A percentile compares a stretch with the other conserved stretches of the same genome.
These are phyloP conservation scores for Bostrychus sinensis DNA, from an alignment of 2,113 vertebrate species.

Conservation along the genomic window DNA sequence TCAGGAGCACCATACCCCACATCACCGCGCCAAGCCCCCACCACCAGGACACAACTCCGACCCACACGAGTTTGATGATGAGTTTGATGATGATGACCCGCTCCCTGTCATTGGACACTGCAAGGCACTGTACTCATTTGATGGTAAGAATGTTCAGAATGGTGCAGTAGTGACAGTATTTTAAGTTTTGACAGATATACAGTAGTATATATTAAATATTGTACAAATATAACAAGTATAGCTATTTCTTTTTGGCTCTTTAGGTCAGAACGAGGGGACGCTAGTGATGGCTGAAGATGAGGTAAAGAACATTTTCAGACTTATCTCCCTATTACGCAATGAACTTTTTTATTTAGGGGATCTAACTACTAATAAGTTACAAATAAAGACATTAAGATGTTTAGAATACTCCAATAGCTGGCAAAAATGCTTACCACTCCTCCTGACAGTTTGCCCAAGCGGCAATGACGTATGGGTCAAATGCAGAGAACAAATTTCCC, in stretches of 20 bases:
- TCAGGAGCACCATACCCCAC: slow-evolving; percentile 89
- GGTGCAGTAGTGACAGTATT: too few relatives aligned
- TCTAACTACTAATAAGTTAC: too few relatives aligned
- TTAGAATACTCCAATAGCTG: too few relatives aligned
- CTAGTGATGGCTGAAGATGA: slow-evolving; percentile 95
- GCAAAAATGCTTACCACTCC: too few relatives aligned
- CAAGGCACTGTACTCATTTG: slow-evolving; percentile 96
- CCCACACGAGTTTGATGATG: slow-evolving; percentile 95
- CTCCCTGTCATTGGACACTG: slow-evolving; percentile 96
- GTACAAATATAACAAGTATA: not conserved
- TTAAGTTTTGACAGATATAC: too few relatives aligned
- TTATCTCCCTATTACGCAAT: too few relatives aligned
- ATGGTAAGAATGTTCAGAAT: slow-evolving; percentile 79
- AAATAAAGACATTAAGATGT: not conserved
- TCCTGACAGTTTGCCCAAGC: too few relatives aligned
- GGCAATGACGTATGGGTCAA: too few relatives aligned
- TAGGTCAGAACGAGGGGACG: slow-evolving; percentile 98
- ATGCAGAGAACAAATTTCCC: too few relatives aligned
- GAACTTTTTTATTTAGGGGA: too few relatives aligned
- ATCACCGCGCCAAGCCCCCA: slow-evolving; percentile 48
- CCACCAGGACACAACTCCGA: slow-evolving; percentile 77
- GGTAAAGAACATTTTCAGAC: slow-evolving; percentile 32
- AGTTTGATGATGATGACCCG: slow-evolving; percentile 97
- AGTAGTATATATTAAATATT: not conserved
- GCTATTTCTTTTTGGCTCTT: slow-evolving; percentile 26